Percentiles rank a stretch among this genome's conserved stretches.
These are phyloP conservation scores for Otis tarda DNA, from an alignment of 2,113 vertebrate genomes.

Conservation along the genomic window DNA sequence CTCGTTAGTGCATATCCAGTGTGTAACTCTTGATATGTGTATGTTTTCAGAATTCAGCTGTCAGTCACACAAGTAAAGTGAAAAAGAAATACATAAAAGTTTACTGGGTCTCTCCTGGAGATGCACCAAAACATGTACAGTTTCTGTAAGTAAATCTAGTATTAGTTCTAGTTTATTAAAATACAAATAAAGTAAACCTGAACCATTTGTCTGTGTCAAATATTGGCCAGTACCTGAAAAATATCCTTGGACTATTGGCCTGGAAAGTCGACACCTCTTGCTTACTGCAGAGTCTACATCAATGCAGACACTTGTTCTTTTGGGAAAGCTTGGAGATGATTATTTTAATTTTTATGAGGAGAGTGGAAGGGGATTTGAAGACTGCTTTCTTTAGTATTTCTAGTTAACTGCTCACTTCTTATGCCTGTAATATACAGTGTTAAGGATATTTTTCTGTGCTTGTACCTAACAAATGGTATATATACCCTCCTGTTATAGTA, in stretches of 20 bases:
- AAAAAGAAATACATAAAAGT: constrained; percentile 78
- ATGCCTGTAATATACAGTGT: background rate
- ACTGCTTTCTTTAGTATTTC: background rate
- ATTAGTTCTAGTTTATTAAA: background rate
- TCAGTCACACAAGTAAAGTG: constrained; percentile 80
- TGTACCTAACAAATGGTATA: background rate
- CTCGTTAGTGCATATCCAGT: background rate
- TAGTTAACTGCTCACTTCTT: background rate
- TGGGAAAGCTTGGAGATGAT: background rate
- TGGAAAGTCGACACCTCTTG: background rate
- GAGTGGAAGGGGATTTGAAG: background rate
- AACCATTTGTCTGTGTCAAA: background rate
- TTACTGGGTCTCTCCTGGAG: constrained; percentile 78
- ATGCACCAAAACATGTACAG: constrained; percentile 72
- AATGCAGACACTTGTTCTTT: background rate
- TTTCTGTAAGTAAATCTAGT: constrained; percentile 80
- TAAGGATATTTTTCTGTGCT: background rate
- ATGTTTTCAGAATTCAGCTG: constrained; percentile 81
- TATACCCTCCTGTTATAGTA: background rate
- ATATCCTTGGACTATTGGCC: background rate
- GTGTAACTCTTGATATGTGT: background rate
- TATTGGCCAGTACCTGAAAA: background rate
- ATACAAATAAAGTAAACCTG: background rate
- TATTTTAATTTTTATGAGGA: background rate
- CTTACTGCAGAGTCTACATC: background rate